phyloP scores from a whole-genome alignment of 1,140 invertebrate genomes.

The Pseudomyrmex cubaensis region DNA sequence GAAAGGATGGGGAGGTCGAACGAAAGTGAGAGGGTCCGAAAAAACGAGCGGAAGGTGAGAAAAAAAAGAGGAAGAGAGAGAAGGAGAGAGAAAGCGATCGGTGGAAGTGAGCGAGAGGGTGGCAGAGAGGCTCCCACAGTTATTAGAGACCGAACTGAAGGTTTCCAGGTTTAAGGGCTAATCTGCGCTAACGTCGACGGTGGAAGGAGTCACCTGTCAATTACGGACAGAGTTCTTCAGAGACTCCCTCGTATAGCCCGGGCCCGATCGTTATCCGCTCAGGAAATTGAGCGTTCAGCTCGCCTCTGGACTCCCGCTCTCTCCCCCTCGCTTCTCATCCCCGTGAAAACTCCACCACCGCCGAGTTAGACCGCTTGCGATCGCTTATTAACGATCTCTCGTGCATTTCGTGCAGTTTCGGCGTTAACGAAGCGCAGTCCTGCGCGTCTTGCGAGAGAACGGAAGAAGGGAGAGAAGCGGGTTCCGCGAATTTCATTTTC shows the following conservation, averaged over 20 bases:
- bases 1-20: conserved; percentile 16
- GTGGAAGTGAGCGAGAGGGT: conserved; percentile 45
- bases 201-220: conserved; percentile 77
- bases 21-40: conserved; percentile 56
- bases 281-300: conserved; percentile 66
- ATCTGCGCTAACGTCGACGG: conserved; percentile 17
- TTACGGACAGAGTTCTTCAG: conserved; percentile 68
- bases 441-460: conserved; percentile 32
- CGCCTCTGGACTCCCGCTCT: background rate
- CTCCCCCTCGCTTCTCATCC: background rate
- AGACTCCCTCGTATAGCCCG: conserved; percentile 25
- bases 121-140: conserved; percentile 60
- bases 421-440: conserved; percentile 55
- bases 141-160: conserved; percentile 54
- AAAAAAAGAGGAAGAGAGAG: background rate
- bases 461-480: background rate
- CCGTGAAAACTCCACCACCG: conserved; percentile 53
- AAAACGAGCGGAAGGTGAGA: conserved; percentile 10
- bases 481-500: conserved; percentile 36
- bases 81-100: background rate
- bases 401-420: conserved; percentile 47
- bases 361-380: conserved; percentile 37
- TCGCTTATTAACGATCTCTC: conserved; percentile 65
- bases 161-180: conserved; percentile 59
- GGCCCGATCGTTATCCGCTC: conserved; percentile 67